A percentile compares a stretch with the other conserved stretches of the same genome.
Conservation (phyloP, 2,113 vertebrate genomes). For the Polyodon spathula region DNA sequence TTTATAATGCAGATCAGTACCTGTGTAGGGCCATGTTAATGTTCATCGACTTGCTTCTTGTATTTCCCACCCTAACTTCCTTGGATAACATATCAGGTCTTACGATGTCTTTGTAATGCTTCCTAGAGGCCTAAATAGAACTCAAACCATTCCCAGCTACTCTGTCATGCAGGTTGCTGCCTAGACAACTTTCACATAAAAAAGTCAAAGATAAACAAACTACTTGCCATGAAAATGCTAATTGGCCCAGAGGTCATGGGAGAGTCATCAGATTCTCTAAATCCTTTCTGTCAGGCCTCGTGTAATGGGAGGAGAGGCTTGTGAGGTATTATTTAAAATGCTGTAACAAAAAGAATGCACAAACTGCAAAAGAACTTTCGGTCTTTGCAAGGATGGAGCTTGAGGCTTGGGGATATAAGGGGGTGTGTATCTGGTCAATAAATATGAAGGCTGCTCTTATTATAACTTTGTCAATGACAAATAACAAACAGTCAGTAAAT, state of each 20-base stretch:
- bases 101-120: constrained; percentile 32
- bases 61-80: constrained; percentile 35
- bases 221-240: constrained; percentile 34
- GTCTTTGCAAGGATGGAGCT: constrained; percentile 43
- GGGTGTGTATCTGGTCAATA: constrained; percentile 56
- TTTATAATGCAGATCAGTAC: constrained; percentile 14
- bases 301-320: constrained; percentile 1
- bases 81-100: constrained; percentile 38
- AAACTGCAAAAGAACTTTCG: constrained; percentile 48
- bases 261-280: constrained; percentile 21
- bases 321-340: constrained; percentile 14
- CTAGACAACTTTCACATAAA: constrained; percentile 32
- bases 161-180: constrained; percentile 48
- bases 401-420: constrained; percentile 38
- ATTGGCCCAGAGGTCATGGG: constrained; percentile 39
- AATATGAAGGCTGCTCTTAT: constrained; percentile 60
- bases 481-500: constrained; percentile 63
- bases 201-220: constrained; percentile 41
- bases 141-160: constrained; percentile 45
- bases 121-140: constrained; percentile 31
- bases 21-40: constrained; percentile 42
- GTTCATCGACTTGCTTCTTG: constrained; percentile 27
- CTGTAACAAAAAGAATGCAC: constrained; percentile 35
- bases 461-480: constrained; percentile 69
- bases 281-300: constrained; percentile 13